Percentiles rank a stretch among this genome's conserved stretches.
phyloP scores from a whole-genome alignment of 2,113 vertebrate species.

The Chionomys nivalis region DNA sequence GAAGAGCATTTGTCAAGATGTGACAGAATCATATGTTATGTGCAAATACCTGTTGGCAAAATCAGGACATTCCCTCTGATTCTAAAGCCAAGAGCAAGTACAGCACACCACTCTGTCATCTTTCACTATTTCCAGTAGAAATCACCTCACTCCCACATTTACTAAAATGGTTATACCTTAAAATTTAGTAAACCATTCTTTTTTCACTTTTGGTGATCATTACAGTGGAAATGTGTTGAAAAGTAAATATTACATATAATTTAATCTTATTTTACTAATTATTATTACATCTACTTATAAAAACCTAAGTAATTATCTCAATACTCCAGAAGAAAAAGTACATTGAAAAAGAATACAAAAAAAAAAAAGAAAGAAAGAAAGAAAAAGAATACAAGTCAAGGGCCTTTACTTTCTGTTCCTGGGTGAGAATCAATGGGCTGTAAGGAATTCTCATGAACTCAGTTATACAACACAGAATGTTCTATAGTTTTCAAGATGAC shows the following conservation, averaged over 20 bases:
- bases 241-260: not conserved
- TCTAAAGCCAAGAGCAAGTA: not conserved
- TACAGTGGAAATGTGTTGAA: not conserved
- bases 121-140: not conserved
- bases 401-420: not conserved
- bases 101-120: not conserved
- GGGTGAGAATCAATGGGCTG: not conserved
- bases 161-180: not conserved
- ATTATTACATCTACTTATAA: not conserved
- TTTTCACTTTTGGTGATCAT: not conserved
- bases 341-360: too few species aligned
- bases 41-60: not conserved
- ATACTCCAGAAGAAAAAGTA: not conserved
- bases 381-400: not conserved
- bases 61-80: not conserved
- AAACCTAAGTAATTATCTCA: not conserved
- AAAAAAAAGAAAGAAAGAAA: too few species aligned
- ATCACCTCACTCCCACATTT: not conserved
- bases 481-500: not conserved
- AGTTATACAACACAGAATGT: not conserved
- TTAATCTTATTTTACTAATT: not conserved
- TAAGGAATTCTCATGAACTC: not conserved
- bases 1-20: not conserved
- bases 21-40: not conserved
- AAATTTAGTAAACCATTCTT: not conserved